Base-by-base conservation (phyloP, 2,797 vertebrate genomes). In the Molothrus ater region DNA sequence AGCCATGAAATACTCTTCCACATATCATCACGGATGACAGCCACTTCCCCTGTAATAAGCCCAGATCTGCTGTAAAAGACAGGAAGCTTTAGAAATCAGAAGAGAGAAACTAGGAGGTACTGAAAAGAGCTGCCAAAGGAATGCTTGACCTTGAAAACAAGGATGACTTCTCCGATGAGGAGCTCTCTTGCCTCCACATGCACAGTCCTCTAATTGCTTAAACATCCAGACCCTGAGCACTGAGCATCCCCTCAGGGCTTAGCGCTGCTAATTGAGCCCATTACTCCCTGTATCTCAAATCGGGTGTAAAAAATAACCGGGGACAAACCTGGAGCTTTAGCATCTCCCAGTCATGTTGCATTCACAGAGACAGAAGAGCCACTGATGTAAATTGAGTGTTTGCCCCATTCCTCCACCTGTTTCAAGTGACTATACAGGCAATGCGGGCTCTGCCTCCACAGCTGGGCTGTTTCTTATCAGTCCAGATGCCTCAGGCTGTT, bases 401-500 rank as follows among this genome's bases (percentile, higher is more conserved):
- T 66, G 22, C 32, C 43, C 70, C 28, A 38, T 40, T 54, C 17
- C 10, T 13, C 26, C 43, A 38, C 47, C 48, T 65, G 21, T 64
- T 93, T 80, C 29, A 38, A 72, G 38, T 42, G 56, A 34, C 45
- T 70, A 4, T 8, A 40, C 6, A 63, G 60, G 40, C 69, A 59
- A 6, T 47, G 48, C 34, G 28, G 66, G 28, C 72, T 80, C 76
- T 80, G 66, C 43, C 57, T 78, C 57, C 64, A 47, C 32, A 80
- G 54, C 25, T 43, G 48, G 57, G 70, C 72, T 76, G 10, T 24
- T 92, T 54, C 80, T 76, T 93, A 61, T n/a, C 75, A 66, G 51
- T 14, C 47, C 91, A 83, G 75, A 76, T 48, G 72, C 80, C 51
- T 66, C 69, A 88, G 36, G 56, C 60, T 90, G 56, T 85, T 83